Evolutionary conservation across 1,140 invertebrate genomes (phyloP).

Genomic region (Drosophila mojavensis): DNA sequence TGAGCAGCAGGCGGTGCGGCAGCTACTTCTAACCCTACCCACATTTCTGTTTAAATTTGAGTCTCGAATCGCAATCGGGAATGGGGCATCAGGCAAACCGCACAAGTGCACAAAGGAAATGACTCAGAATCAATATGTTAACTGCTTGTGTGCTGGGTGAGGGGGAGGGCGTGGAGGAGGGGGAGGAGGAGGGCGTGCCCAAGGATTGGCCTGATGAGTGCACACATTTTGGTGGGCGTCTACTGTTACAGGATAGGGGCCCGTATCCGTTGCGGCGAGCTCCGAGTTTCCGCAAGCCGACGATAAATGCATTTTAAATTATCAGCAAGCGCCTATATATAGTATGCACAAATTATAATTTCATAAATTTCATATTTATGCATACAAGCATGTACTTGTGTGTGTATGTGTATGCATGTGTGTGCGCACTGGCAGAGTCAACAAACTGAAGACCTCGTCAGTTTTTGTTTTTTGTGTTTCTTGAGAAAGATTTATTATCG

Average conservation of each 20-base stretch:
- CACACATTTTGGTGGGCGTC: constrained; percentile 21
- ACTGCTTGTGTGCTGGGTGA: not conserved
- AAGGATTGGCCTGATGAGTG: constrained; percentile 8
- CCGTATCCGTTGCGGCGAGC: constrained; percentile 5
- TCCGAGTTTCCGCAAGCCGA: constrained; percentile 51
- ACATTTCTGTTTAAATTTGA: constrained; percentile 22
- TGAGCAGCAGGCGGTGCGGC: constrained; percentile 11
- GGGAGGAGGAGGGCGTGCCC: not conserved
- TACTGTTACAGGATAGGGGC: constrained; percentile 70
- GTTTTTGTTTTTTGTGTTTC: constrained; percentile 1
- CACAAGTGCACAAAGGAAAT: constrained; percentile 77
- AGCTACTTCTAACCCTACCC: constrained; percentile 33
- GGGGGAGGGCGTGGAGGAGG: no score
- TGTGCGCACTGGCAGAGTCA: constrained; percentile 26
- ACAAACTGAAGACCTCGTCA: constrained; percentile 31
- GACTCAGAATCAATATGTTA: constrained; percentile 50
- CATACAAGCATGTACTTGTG: not conserved
- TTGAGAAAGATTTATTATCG: constrained; percentile 47
- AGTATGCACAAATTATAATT: constrained; percentile 36
- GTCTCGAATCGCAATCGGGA: constrained; percentile 20
- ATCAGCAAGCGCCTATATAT: constrained; percentile 36
- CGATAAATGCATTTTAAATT: constrained; percentile 67
- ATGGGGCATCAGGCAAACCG: constrained; percentile 47
- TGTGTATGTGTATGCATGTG: not conserved
- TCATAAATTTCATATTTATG: constrained; percentile 17